Base-by-base conservation (phyloP, 2,797 vertebrate genomes). In the Thaleichthys pacificus region DNA sequence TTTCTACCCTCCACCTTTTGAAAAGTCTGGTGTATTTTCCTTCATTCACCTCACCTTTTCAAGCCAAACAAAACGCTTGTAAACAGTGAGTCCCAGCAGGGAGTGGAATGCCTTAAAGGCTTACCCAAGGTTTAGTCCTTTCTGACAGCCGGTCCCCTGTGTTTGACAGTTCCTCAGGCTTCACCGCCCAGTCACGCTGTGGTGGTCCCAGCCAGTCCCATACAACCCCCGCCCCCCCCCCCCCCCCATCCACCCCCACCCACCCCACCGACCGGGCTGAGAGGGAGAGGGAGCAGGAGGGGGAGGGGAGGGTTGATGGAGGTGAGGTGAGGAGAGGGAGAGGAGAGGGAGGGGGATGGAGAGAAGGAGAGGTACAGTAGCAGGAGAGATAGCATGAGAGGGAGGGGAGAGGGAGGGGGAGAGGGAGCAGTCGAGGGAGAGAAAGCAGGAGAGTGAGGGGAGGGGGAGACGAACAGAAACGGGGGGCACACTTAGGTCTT, bases 31-130 rank as follows among this genome's bases (percentile, higher is more conserved):
- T 61, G 66, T 78, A 69, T 77, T 69, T 71, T 14, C 19, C n/a
- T 22, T 87, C 84, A 87, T 84, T 80, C 79, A 85, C 83, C 84
- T 91, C 89, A 91, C 87, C 91, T 90, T 93, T 92, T 93, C 87
- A 92, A 81, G 84, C 80, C 71, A 91, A 89, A 93, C 89, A 90
- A 92, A 93, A 89, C 73, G 71, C 80, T 85, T 89, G 90, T 93
- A 92, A 93, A 92, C 91, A 89, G 88, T 88, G 88, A 82, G 89
- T 88, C 86, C 84, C 87, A 88, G 89, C 62, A 85, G 85, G 86
- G 83, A 82, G 87, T 80, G 83, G 88, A 92, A 91, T 91, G 89
- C 85, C 88, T 92, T 83, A 86, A 85, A 90, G 89, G 89, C 89
- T 89, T 91, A 87, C 84, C 83, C 78, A 80, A 82, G 80, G 82